Percentiles rank a stretch among this genome's conserved stretches.
These are phyloP conservation scores for Heliconius hermathena DNA, from an alignment of 1,140 invertebrate species.

Conservation along the genomic window DNA sequence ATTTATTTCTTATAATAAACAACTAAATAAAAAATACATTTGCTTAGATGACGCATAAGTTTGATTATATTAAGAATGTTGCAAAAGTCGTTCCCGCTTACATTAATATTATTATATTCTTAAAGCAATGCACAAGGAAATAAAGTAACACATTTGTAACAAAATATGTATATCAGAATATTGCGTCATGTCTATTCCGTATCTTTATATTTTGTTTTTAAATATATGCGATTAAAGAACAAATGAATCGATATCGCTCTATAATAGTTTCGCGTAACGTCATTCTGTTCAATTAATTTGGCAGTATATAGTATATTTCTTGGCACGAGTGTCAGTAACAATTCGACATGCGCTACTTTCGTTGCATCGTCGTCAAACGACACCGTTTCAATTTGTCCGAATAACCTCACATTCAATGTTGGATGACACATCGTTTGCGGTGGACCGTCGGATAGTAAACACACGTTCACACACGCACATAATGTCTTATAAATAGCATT, in stretches of 20 bases:
- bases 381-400: slow-evolving; percentile 61
- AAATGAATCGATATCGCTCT: slow-evolving; percentile 18
- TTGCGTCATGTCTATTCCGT: slow-evolving; percentile 13
- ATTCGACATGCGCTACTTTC: slow-evolving; percentile 35
- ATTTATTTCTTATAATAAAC: not conserved
- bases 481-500: slow-evolving; percentile 72
- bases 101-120: slow-evolving; percentile 16
- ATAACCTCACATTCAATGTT: slow-evolving; percentile 70
- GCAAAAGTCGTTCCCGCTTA: slow-evolving; percentile 21
- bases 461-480: slow-evolving; percentile 66
- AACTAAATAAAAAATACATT: not conserved
- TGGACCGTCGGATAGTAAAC: slow-evolving; percentile 74
- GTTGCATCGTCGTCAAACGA: slow-evolving; percentile 41
- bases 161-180: slow-evolving; percentile 12
- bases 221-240: not conserved
- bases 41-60: no score
- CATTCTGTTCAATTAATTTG: slow-evolving; percentile 46
- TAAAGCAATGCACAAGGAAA: slow-evolving; percentile 3
- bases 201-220: not conserved
- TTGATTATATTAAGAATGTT: not conserved
- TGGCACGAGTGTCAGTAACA: slow-evolving; percentile 42
- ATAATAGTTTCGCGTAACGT: slow-evolving; percentile 26
- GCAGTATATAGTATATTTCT: slow-evolving; percentile 45
- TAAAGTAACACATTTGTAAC: slow-evolving; percentile 23
- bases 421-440: slow-evolving; percentile 75